Conservation (phyloP, 2,888 invertebrate genomes). For the Amphipyra tragopoginis region DNA sequence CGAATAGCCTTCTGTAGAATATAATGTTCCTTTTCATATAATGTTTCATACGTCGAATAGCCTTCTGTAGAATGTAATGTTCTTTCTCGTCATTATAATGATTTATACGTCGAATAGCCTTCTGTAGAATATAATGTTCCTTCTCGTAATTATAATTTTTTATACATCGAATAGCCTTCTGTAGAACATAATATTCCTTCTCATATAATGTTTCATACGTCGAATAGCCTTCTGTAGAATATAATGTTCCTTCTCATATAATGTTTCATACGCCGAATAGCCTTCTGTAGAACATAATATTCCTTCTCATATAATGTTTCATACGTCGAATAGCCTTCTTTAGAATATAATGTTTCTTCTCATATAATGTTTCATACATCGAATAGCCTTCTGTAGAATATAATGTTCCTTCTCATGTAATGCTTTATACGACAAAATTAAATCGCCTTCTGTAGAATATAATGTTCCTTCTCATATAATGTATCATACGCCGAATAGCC, state of each 20-base stretch:
- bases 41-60: slow-evolving; percentile 15
- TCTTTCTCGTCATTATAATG: slow-evolving; percentile 1
- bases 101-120: slow-evolving; percentile 15
- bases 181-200: slow-evolving; percentile 2
- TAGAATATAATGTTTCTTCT: slow-evolving; percentile 3
- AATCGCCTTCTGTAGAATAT: slow-evolving; percentile 3
- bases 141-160: slow-evolving; percentile 16
- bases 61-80: slow-evolving; percentile 4
- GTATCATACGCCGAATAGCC: slow-evolving; percentile 13
- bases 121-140: slow-evolving; percentile 2
- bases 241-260: slow-evolving; percentile 3
- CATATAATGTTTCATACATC: slow-evolving; percentile 11
- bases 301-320: slow-evolving; percentile 11
- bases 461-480: slow-evolving; percentile 1
- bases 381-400: slow-evolving; percentile 7
- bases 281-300: slow-evolving; percentile 4
- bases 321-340: slow-evolving; percentile 8
- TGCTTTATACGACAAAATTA: slow-evolving; percentile 20
- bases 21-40: slow-evolving; percentile 3
- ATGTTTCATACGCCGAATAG: slow-evolving; percentile 15
- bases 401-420: slow-evolving; percentile 2
- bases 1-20: slow-evolving; percentile 6
- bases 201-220: slow-evolving; percentile 12
- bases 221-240: slow-evolving; percentile 6
- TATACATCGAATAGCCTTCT: slow-evolving; percentile 9